These are phyloP conservation scores for Thamnaconus septentrionalis DNA, from an alignment of 2,113 vertebrate species.

Conservation along the genomic window DNA sequence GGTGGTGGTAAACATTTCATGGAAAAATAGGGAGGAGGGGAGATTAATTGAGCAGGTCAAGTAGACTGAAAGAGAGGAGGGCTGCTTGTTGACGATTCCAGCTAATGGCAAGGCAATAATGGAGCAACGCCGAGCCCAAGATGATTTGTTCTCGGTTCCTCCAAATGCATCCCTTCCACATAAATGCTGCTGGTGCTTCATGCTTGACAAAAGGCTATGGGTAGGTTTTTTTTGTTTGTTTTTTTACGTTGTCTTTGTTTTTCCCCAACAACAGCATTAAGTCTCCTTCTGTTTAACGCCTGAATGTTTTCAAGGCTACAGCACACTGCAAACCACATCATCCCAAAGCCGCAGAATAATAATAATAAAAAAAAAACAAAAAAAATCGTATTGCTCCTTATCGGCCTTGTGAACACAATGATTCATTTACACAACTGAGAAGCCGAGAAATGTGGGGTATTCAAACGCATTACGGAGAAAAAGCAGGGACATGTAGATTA, in stretches of 20 bases:
- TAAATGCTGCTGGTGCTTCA: conserved; percentile 16
- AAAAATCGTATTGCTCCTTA: conserved; percentile 14
- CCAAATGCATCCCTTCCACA: conserved; percentile 59
- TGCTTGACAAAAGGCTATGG: neutral
- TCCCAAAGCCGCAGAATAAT: no score
- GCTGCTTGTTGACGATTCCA: conserved; percentile 46
- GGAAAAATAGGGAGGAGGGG: conserved; percentile 46
- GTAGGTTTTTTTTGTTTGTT: no score
- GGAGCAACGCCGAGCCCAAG: conserved; percentile 45
- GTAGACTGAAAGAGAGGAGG: conserved; percentile 43
- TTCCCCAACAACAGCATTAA: conserved; percentile 17
- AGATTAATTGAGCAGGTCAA: conserved; percentile 66
- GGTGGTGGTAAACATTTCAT: conserved; percentile 50
- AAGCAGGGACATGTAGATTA: no score
- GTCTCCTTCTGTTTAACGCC: conserved; percentile 24
- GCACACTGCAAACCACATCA: no score
- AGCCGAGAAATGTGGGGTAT: conserved; percentile 18
- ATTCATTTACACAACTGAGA: conserved; percentile 38
- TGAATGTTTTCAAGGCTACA: conserved; percentile 20
- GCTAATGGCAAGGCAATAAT: conserved; percentile 69
- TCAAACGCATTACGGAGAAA: neutral
- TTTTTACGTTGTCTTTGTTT: neutral
- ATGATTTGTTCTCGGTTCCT: conserved; percentile 40
- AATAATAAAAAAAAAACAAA: conserved; percentile 5
- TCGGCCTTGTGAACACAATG: conserved; percentile 34